Percentiles rank a stretch among this genome's conserved stretches.
Evolutionary conservation across 2,113 vertebrate genomes (phyloP).

Genomic region (Murina feae): DNA sequence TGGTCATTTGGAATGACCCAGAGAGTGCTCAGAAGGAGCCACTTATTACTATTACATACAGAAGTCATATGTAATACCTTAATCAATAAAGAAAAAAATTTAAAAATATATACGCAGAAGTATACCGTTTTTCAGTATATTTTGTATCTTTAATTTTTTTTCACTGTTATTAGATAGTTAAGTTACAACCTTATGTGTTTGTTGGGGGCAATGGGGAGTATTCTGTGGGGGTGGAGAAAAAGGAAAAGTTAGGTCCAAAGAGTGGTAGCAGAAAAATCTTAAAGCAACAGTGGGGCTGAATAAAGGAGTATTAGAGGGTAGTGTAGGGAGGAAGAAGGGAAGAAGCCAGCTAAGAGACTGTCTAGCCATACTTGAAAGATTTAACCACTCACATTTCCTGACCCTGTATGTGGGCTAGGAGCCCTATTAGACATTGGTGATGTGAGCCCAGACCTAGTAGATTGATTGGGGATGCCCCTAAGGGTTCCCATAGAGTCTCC

Average conservation of each 20-base stretch:
- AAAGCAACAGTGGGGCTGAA: not conserved
- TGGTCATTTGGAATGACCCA: not conserved
- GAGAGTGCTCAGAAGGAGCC: not conserved
- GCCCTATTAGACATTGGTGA: not conserved
- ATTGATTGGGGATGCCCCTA: rapidly evolving
- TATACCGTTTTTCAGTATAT: not conserved
- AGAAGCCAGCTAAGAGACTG: not conserved
- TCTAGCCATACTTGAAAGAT: not conserved
- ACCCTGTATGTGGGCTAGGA: not conserved
- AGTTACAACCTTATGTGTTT: not conserved
- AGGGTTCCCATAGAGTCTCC: not conserved
- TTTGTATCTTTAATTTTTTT: not conserved
- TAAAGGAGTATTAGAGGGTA: not conserved
- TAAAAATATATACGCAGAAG: not conserved
- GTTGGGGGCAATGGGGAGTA: not conserved
- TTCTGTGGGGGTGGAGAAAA: not conserved
- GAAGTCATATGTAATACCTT: too few relatives aligned
- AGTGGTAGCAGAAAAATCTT: not conserved
- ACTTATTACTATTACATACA: not conserved
- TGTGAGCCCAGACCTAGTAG: not conserved
- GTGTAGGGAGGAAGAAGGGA: not conserved
- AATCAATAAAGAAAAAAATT: too few relatives aligned
- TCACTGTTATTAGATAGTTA: not conserved
- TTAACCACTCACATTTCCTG: not conserved
- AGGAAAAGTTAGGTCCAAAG: not conserved